Percentiles rank a stretch among this genome's conserved stretches.
phyloP scores from a whole-genome alignment of 2,888 invertebrate genomes.

The Eremobia ochroleuca region DNA sequence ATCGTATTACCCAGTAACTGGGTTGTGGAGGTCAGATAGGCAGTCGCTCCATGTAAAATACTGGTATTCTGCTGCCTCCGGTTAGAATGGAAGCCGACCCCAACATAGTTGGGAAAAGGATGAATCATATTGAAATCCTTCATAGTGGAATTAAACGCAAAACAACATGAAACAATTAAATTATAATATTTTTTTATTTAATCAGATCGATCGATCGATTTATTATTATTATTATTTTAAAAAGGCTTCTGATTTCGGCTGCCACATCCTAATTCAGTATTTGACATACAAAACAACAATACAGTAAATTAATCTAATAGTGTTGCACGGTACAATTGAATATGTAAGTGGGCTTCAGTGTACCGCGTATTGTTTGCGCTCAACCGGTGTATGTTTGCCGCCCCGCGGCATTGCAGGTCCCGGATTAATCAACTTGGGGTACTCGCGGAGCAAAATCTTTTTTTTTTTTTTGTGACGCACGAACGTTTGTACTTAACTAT shows the following conservation, averaged over 20 bases:
- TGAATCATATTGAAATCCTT: not conserved
- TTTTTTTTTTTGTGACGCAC: not conserved
- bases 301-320: conserved; percentile 51
- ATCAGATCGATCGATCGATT: not conserved
- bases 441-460: conserved; percentile 44
- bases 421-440: conserved; percentile 72
- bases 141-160: not conserved
- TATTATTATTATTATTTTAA: no score
- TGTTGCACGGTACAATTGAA: conserved; percentile 52
- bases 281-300: conserved; percentile 24
- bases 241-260: not conserved
- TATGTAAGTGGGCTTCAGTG: conserved; percentile 47
- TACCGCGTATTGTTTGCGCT: conserved; percentile 52
- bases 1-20: no score
- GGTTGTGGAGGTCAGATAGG: no score
- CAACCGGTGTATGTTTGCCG: conserved; percentile 52
- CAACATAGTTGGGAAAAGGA: no score
- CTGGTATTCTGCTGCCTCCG: no score
- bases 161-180: not conserved
- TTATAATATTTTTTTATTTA: not conserved
- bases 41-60: no score
- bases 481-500: not conserved
- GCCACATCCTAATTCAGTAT: conserved; percentile 8
- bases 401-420: conserved; percentile 57
- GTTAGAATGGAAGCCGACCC: no score